phyloP scores from a whole-genome alignment of 2,797 vertebrate species.

The Cirrhinus mrigala region DNA sequence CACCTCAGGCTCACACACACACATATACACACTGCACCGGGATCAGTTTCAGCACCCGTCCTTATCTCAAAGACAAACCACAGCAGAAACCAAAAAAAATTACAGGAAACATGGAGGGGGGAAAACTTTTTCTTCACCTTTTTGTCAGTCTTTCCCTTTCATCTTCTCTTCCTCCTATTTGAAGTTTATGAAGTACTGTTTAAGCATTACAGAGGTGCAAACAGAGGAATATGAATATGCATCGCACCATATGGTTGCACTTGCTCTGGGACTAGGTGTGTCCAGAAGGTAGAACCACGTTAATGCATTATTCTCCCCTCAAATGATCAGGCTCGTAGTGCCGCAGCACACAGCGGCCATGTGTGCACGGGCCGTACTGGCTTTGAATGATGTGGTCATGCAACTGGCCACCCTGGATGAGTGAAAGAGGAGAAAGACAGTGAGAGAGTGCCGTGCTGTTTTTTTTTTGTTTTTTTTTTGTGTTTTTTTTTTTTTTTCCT shows the following conservation, averaged over 20 bases:
- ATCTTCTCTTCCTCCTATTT: slow-evolving; percentile 62
- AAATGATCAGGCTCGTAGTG: slow-evolving; percentile 73
- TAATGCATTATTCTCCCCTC: slow-evolving; percentile 82
- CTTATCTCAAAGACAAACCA: slow-evolving; percentile 57
- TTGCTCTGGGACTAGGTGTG: slow-evolving; percentile 84
- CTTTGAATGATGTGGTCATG: slow-evolving; percentile 1
- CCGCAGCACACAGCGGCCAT: not conserved
- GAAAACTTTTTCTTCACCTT: slow-evolving; percentile 66
- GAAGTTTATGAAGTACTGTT: slow-evolving; percentile 78
- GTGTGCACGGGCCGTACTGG: not conserved
- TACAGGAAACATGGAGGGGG: slow-evolving; percentile 39
- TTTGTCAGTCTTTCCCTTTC: slow-evolving; percentile 47
- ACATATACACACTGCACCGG: slow-evolving; percentile 39
- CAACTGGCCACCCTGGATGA: slow-evolving; percentile 1
- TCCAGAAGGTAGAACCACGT: slow-evolving; percentile 83
- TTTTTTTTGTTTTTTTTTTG: slow-evolving; percentile 36
- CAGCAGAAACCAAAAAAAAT: slow-evolving; percentile 43
- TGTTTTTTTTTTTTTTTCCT: slow-evolving; percentile 62
- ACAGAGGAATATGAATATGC: slow-evolving; percentile 83
- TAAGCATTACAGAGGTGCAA: slow-evolving; percentile 68
- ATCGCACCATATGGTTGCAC: slow-evolving; percentile 81
- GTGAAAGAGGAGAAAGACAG: not conserved
- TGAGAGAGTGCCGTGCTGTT: slow-evolving; percentile 15
- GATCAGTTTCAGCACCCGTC: slow-evolving; percentile 62
- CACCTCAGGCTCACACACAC: slow-evolving; percentile 55